Percentiles rank a stretch among this genome's conserved stretches.
These are phyloP conservation scores for Myotis vivesi DNA, from an alignment of 2,797 vertebrate species.

Conservation along the genomic window DNA sequence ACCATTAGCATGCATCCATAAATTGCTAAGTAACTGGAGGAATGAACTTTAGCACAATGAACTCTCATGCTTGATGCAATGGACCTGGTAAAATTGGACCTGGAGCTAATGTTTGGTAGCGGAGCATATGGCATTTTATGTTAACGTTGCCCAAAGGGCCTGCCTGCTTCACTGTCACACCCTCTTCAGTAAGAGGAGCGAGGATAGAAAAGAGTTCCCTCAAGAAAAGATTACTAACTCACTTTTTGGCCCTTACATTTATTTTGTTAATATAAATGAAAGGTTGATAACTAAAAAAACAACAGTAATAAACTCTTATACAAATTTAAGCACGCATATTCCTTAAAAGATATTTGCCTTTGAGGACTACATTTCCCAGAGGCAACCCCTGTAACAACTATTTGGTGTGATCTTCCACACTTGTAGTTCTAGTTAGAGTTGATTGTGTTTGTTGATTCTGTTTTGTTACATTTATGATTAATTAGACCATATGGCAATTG, in stretches of 20 bases:
- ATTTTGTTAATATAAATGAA: not conserved
- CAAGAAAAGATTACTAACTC: not conserved
- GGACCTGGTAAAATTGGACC: not conserved
- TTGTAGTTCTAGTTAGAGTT: not conserved
- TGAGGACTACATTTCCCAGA: not conserved
- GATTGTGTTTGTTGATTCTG: not conserved
- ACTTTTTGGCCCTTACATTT: not conserved
- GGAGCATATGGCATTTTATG: not conserved
- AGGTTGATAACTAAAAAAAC: not conserved
- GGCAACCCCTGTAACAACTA: not conserved
- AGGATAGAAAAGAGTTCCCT: not conserved
- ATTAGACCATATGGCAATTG: not conserved
- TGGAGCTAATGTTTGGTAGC: not conserved
- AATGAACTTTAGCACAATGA: not conserved
- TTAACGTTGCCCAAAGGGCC: not conserved
- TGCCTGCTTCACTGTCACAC: not conserved
- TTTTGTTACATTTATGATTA: not conserved
- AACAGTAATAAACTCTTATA: not conserved
- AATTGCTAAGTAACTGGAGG: not conserved
- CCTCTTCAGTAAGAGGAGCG: not conserved
- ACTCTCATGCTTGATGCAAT: not conserved
- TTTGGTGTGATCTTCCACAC: not conserved
- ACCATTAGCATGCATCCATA: not conserved
- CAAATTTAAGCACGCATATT: not conserved
- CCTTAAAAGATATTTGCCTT: not conserved